A percentile compares a stretch with the other conserved stretches of the same genome.
These are phyloP conservation scores for Apamea monoglypha DNA, from an alignment of 2,888 invertebrate species.

Conservation along the genomic window DNA sequence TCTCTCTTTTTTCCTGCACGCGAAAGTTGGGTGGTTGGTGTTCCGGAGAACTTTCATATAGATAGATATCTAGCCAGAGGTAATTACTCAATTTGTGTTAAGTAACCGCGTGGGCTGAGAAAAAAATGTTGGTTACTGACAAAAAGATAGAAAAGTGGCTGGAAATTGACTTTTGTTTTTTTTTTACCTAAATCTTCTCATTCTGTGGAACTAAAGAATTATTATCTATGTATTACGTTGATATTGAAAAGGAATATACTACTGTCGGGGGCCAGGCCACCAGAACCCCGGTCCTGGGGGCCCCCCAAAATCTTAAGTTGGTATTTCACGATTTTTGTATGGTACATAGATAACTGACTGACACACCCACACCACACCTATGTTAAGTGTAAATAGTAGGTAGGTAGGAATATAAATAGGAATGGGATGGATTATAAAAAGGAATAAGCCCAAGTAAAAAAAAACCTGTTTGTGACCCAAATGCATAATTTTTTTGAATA, in stretches of 20 bases:
- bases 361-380: neutral
- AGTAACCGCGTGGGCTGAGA: neutral
- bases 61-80: neutral
- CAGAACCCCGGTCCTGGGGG: neutral
- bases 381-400: neutral
- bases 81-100: neutral
- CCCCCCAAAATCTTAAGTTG: neutral
- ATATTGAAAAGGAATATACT: neutral
- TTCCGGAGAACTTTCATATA: neutral
- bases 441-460: too few relatives aligned
- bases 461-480: too few relatives aligned
- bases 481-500: neutral
- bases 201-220: neutral
- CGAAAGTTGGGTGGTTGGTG: conserved; percentile 31
- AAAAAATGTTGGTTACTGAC: neutral
- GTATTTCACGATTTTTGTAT: neutral
- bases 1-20: conserved; percentile 33
- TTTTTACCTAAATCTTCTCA: neutral
- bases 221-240: neutral
- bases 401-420: neutral
- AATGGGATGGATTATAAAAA: neutral
- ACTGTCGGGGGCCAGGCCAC: neutral
- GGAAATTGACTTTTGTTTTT: neutral
- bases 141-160: neutral
- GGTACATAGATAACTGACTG: neutral